Evolutionary conservation across 2,797 vertebrate genomes (phyloP).

Genomic region (Antennarius maculatus): DNA sequence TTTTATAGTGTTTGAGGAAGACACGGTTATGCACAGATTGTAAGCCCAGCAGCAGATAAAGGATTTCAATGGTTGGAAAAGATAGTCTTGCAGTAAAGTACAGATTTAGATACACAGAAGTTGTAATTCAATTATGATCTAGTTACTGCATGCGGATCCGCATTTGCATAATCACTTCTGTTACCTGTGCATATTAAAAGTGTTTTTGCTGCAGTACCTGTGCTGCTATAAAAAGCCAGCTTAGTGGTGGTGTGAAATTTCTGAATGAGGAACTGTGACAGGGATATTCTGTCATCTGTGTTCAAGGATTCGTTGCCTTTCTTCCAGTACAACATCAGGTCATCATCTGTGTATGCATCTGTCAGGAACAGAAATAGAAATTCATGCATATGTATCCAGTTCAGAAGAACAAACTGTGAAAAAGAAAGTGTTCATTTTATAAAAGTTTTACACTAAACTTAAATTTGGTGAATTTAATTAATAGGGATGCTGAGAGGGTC

Average conservation of each 20-base stretch:
- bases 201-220: constrained; percentile 78
- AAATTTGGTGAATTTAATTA: not conserved
- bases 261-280: constrained; percentile 98
- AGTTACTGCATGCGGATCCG: not conserved
- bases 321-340: constrained; percentile 98
- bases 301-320: constrained; percentile 96
- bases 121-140: constrained; percentile 33
- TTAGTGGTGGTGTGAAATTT: constrained; percentile 97
- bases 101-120: constrained; percentile 18
- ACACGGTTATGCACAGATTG: constrained; percentile 28
- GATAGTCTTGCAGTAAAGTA: constrained; percentile 32
- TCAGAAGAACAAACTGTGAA: constrained; percentile 1
- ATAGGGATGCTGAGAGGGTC: not conserved
- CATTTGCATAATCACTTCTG: constrained; percentile 39
- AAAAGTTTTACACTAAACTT: not conserved
- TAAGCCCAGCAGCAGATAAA: constrained; percentile 28
- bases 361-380: constrained; percentile 18
- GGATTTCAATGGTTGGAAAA: constrained; percentile 36
- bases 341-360: constrained; percentile 98
- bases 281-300: constrained; percentile 94
- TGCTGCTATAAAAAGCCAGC: constrained; percentile 98
- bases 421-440: not conserved
- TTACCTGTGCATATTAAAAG: constrained; percentile 8
- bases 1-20: constrained; percentile 15
- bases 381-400: not conserved